Conservation (phyloP, 2,113 vertebrate species). For the Prochilodus magdalenae region DNA sequence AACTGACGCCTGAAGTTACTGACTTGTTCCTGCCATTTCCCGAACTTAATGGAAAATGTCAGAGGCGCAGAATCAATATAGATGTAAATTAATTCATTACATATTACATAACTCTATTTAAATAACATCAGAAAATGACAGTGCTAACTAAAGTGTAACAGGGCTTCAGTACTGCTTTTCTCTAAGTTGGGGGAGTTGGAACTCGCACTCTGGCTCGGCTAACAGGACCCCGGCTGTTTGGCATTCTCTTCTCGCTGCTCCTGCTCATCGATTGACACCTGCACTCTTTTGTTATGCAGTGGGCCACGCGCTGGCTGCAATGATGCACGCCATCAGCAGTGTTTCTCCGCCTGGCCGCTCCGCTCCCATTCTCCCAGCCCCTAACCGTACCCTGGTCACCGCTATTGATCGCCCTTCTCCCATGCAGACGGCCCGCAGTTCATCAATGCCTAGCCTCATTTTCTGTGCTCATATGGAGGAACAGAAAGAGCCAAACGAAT, state of each 20-base stretch:
- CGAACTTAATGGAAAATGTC: too few relatives aligned
- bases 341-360: slow-evolving; percentile 18
- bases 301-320: slow-evolving; percentile 26
- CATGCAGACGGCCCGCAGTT: not conserved
- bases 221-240: not conserved
- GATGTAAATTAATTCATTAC: too few relatives aligned
- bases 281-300: slow-evolving; percentile 49
- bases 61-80: too few relatives aligned
- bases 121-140: too few relatives aligned
- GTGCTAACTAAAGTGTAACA: not conserved
- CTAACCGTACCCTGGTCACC: slow-evolving; percentile 9
- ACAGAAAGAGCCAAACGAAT: slow-evolving; percentile 26
- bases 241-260: slow-evolving; percentile 22
- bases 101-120: too few relatives aligned
- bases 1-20: too few relatives aligned
- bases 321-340: slow-evolving; percentile 40
- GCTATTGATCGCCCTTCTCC: not conserved
- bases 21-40: too few relatives aligned
- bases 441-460: slow-evolving; percentile 58
- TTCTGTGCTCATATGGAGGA: slow-evolving; percentile 56
- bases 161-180: slow-evolving; percentile 1
- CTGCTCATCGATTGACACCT: slow-evolving; percentile 53
- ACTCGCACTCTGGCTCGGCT: not conserved
- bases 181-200: not conserved
- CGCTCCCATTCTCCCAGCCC: not conserved